Conservation (phyloP, 1,140 invertebrate species). For the Heliconius himera region DNA sequence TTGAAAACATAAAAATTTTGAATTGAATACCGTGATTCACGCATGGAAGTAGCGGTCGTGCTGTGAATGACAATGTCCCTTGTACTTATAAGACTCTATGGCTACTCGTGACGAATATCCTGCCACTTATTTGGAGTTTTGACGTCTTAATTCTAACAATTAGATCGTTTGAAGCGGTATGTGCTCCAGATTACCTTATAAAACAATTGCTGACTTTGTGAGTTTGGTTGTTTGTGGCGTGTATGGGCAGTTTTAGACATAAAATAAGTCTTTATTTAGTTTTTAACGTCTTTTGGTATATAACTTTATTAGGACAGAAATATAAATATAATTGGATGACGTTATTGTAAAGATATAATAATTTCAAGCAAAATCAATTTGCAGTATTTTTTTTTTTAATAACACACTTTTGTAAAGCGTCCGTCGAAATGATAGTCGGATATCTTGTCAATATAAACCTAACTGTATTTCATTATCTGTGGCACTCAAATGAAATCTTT, state of each 20-base stretch:
- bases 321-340: no score
- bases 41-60: constrained; percentile 57
- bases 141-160: constrained; percentile 54
- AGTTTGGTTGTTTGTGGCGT: background rate
- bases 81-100: constrained; percentile 49
- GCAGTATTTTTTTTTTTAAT: no score
- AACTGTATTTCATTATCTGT: constrained; percentile 5
- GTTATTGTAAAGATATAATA: no score
- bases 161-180: constrained; percentile 41
- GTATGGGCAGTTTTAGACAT: background rate
- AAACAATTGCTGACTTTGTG: constrained; percentile 7
- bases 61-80: constrained; percentile 50
- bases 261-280: background rate
- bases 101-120: constrained; percentile 55
- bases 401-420: background rate
- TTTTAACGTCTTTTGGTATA: background rate
- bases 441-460: background rate
- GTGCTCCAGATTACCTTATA: constrained; percentile 37
- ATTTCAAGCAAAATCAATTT: no score
- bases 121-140: constrained; percentile 55
- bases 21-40: constrained; percentile 56
- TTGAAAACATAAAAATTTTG: constrained; percentile 50
- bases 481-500: constrained; percentile 10
- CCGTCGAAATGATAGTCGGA: background rate
- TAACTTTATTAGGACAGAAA: background rate